Evolutionary conservation across 64 coral and sea anemone genomes (phyloP).

Genomic region (Pachyseris speciosa): DNA sequence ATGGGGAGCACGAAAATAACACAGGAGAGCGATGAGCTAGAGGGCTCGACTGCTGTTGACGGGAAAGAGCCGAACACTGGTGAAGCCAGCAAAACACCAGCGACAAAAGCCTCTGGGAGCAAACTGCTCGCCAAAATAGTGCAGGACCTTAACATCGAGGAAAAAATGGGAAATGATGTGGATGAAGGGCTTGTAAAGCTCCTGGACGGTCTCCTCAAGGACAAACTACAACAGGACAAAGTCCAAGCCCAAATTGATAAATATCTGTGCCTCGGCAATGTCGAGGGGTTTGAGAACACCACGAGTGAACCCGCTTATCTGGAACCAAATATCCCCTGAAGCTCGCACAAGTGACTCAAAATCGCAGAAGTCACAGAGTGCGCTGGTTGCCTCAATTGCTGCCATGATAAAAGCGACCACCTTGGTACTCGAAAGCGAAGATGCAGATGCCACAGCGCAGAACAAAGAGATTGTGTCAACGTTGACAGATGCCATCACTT

Average conservation of each 20-base stretch:
- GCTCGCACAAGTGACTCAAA: conserved; percentile 34
- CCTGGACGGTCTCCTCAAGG: conserved; percentile 34
- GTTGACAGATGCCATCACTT: conserved; percentile 27
- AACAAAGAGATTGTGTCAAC: background rate
- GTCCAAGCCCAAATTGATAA: background rate
- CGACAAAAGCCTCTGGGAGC: conserved; percentile 11
- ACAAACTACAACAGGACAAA: conserved; percentile 49
- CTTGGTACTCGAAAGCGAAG: background rate
- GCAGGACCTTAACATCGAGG: conserved; percentile 3
- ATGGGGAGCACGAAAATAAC: conserved; percentile 3
- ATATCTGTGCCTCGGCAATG: conserved; percentile 5
- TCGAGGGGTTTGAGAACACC: conserved; percentile 28
- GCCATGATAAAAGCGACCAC: conserved; percentile 51
- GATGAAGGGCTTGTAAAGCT: conserved; percentile 58
- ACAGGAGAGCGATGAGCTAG: background rate
- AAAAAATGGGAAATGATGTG: conserved; percentile 37
- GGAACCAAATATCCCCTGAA: conserved; percentile 27
- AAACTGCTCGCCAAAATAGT: conserved; percentile 57
- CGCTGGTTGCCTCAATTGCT: conserved; percentile 11
- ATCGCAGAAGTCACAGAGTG: conserved; percentile 39
- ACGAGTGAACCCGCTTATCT: conserved; percentile 42
- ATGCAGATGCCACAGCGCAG: background rate
- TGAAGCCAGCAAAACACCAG: background rate
- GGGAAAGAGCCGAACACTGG: background rate
- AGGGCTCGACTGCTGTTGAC: background rate